A percentile compares a stretch with the other conserved stretches of the same genome.
Conservation (phyloP, 1,140 invertebrate species). For the Brachionus calyciflorus region DNA sequence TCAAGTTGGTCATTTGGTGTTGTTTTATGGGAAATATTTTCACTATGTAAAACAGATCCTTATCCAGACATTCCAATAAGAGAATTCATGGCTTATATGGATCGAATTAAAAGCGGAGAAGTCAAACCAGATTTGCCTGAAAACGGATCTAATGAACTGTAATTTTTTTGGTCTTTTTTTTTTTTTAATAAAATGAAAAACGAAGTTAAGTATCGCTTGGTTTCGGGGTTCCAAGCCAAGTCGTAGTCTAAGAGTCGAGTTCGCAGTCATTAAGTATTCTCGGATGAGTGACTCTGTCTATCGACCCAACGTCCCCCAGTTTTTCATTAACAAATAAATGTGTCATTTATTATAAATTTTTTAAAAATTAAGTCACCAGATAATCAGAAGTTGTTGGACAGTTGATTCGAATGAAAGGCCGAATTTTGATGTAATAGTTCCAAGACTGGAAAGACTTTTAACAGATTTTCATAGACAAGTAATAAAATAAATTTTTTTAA, state of each 20-base stretch:
- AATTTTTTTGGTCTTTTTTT: no score
- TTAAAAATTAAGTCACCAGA: conserved; percentile 10
- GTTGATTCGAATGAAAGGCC: conserved; percentile 11
- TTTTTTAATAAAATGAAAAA: no score
- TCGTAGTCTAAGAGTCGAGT: no score
- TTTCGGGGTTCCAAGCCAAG: no score
- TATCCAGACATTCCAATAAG: conserved; percentile 7
- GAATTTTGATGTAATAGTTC: conserved; percentile 12
- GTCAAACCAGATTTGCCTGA: not conserved
- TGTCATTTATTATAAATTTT: no score
- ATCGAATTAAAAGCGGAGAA: not conserved
- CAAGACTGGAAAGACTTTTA: not conserved
- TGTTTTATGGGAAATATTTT: conserved; percentile 79
- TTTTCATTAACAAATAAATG: no score
- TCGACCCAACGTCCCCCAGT: no score
- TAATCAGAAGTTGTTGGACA: conserved; percentile 7
- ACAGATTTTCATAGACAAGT: conserved; percentile 33
- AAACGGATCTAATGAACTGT: conserved; percentile 19
- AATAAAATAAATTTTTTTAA: conserved; percentile 9
- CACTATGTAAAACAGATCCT: conserved; percentile 38
- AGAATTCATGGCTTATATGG: conserved; percentile 4
- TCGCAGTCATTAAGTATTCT: no score
- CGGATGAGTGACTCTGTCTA: no score
- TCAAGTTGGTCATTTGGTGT: conserved; percentile 78
- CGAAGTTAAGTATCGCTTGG: no score